Evolutionary conservation across 2,797 vertebrate species (phyloP).

Genomic region (Euthynnus affinis): DNA sequence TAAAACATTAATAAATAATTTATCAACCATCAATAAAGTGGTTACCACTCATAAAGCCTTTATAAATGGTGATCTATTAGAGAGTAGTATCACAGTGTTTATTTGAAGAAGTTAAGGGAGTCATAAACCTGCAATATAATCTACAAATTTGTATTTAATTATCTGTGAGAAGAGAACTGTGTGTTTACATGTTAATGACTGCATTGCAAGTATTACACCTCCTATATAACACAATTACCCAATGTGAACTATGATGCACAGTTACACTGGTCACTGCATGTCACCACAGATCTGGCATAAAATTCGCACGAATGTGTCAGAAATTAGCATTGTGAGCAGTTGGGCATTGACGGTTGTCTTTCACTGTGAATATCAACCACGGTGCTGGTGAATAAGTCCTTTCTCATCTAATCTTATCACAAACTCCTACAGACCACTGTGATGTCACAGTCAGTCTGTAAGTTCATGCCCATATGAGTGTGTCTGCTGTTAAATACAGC

Average conservation of each 20-base stretch:
- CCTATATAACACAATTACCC: conserved; percentile 26
- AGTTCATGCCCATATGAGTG: conserved; percentile 30
- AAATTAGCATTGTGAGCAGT: conserved; percentile 84
- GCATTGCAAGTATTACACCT: conserved; percentile 37
- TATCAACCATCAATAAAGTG: not conserved
- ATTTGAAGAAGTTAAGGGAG: not conserved
- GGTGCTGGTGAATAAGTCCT: conserved; percentile 75
- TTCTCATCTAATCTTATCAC: conserved; percentile 80
- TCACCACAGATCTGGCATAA: conserved; percentile 66
- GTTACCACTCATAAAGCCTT: not conserved
- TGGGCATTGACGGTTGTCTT: conserved; percentile 83
- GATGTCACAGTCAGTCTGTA: conserved; percentile 74
- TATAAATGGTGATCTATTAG: not conserved
- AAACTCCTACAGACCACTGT: conserved; percentile 76
- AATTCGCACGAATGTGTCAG: conserved; percentile 77
- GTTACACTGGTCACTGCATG: conserved; percentile 67
- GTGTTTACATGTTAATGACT: conserved; percentile 41
- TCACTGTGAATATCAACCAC: conserved; percentile 87
- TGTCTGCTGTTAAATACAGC: conserved; percentile 43
- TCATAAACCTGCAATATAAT: conserved; percentile 1
- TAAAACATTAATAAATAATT: not conserved
- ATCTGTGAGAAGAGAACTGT: not conserved
- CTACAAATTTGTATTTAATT: not conserved
- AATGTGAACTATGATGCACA: conserved; percentile 70
- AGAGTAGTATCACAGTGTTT: not conserved